Conservation (phyloP, 2,888 invertebrate genomes). For the Chrysolina oricalcia region DNA sequence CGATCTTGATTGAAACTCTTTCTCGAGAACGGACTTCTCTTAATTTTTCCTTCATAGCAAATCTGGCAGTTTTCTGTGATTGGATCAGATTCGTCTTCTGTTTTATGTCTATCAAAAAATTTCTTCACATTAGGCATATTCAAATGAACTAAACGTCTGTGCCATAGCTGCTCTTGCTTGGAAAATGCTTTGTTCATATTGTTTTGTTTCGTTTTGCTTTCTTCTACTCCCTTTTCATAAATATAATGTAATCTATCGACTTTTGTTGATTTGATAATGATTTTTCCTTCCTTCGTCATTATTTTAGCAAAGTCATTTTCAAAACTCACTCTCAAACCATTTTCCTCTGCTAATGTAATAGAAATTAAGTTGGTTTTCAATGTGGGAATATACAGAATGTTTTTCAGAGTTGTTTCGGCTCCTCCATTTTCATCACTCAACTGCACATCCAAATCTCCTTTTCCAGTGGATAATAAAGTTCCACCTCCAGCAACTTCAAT, state of each 20-base stretch:
- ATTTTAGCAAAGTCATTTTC: not conserved
- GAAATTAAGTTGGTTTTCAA: not conserved
- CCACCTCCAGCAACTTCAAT: conserved; percentile 21
- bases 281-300: not conserved
- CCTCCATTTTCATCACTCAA: conserved; percentile 7
- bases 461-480: conserved; percentile 4
- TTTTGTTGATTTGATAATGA: not conserved
- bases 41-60: conserved; percentile 14
- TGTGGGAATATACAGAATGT: conserved; percentile 9
- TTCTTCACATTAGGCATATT: not conserved
- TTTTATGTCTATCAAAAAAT: not conserved
- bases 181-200: too few species aligned
- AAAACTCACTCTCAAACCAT: conserved; percentile 3
- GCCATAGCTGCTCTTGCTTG: conserved; percentile 1
- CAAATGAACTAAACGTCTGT: conserved; percentile 2
- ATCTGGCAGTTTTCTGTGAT: conserved; percentile 3
- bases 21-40: not conserved
- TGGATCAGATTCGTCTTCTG: not conserved
- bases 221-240: too few species aligned
- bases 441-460: conserved; percentile 10
- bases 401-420: not conserved
- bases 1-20: not conserved
- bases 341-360: not conserved
- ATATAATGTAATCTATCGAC: too few species aligned
- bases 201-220: not conserved